These are phyloP conservation scores for Lottia scabra DNA, from an alignment of 2,888 invertebrate genomes.

Conservation along the genomic window DNA sequence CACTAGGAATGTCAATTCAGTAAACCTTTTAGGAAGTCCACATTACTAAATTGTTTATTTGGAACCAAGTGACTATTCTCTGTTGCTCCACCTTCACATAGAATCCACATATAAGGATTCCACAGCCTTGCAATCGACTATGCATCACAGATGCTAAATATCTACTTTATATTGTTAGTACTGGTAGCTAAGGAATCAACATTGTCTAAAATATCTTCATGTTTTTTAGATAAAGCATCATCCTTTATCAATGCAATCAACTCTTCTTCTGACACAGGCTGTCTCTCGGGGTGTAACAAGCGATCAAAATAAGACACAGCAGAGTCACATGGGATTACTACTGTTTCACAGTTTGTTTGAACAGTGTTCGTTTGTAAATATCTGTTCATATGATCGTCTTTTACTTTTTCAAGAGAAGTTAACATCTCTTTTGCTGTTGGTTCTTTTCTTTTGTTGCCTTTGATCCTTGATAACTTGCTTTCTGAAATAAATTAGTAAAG, in stretches of 20 bases:
- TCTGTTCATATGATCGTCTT: slow-evolving; percentile 2
- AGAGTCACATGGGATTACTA: neutral
- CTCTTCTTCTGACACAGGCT: neutral
- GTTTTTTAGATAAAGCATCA: neutral
- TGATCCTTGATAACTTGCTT: neutral
- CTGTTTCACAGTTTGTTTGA: neutral
- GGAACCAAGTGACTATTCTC: too few relatives aligned
- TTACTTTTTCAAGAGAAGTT: neutral
- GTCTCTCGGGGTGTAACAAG: neutral
- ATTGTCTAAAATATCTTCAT: neutral
- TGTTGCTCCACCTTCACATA: too few relatives aligned
- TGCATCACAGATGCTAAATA: too few relatives aligned
- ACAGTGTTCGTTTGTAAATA: neutral
- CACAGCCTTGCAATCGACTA: too few relatives aligned
- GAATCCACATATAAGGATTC: too few relatives aligned
- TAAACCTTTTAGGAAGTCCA: too few relatives aligned
- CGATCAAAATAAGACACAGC: neutral
- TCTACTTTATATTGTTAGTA: too few relatives aligned
- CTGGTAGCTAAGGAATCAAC: too few relatives aligned
- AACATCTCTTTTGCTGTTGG: neutral
- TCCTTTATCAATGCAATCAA: neutral
- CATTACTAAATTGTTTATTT: too few relatives aligned
- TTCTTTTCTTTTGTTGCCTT: neutral
- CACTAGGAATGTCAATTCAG: too few relatives aligned
- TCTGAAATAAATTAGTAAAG: neutral